Base-by-base conservation (phyloP, 2,797 vertebrate species). In the Tapera naevia region DNA sequence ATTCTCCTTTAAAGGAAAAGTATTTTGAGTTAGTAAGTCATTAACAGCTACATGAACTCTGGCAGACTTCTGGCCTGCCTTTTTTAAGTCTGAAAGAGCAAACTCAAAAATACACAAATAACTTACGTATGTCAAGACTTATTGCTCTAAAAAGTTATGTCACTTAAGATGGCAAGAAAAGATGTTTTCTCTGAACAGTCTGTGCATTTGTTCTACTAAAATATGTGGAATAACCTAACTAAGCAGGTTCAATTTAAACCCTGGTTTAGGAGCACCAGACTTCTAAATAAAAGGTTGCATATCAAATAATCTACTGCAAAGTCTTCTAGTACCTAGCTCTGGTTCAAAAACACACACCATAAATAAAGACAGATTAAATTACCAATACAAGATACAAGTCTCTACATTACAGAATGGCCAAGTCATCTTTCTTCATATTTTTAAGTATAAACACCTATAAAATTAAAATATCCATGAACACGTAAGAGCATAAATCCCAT, bases 1-100 rank as follows among this genome's bases (percentile, higher is more conserved):
- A 56, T 39, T 43, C 22, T 86, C 70, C 57, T 88, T 91, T 78
- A 78, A 86, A 64, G 72, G 48, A 88, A 71, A 80, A 65, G 4
- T 0, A 76, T n/a, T 73, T 73, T 83, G 48, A 54, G 10, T 33
- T 54, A 50, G 39, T 24, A 80, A 85, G 37, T 43, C 41, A 84
- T 81, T 80, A 79, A 58, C 13, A 69, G 30, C 13, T 33, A 54
- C 0, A 1, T 10, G 17, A 86, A 83, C 37, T 69, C 0, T 6
- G 16, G 35, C 53, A 75, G 48, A 80, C 16, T 71, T 73, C 41
- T 0, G 2, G 43, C 21, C 24, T 60, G 30, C 13, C 66, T 86
- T 61, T 66, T 62, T 37, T 8, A 67, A 56, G 32, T 45, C 53
- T 89, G 28, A 64, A 70, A 60, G 32, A 84, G 12, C 7, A 91